Base-by-base conservation (phyloP, 2,797 vertebrate genomes). In the Todus mexicanus region DNA sequence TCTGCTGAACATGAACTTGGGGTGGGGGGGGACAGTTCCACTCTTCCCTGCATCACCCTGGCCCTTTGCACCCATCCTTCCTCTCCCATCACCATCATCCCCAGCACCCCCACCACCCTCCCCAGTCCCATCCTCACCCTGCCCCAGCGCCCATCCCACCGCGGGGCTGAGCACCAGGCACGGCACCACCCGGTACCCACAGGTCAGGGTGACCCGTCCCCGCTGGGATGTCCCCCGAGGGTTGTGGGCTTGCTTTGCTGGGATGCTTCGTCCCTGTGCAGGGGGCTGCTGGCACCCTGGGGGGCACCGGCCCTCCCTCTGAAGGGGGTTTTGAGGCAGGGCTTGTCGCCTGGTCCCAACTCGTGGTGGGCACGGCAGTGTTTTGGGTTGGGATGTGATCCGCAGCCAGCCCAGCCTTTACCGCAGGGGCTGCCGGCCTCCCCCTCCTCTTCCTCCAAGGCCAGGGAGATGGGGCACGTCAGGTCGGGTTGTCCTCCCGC, bases 1-100 rank as follows among this genome's bases (percentile, higher is more conserved):
- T 98, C 97, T 98, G 98, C 98, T 97, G 98, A 98, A 98, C 98
- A 98, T 98, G 98, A 98, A 98, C 98, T 98, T 97, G 98, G 96
- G 94, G 70, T 51, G 84, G 71, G 79, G 91, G 66, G 95, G 77
- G 83, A 82, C 21, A 45, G 60, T 81, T 76, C 87, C 80, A 60
- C 86, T 68, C 73, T 77, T 95, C 73, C 92, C 56, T 76, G 42
- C 74, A 59, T 92, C 91, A 42, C 84, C 89, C 80, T 68, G 51
- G 70, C 61, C 80, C 64, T 92, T 66, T 26, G 64, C 59, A 80
- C 89, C 84, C 79, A 60, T 59, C 45, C 66, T 6, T 85, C 40
- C 78, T 65, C 37, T 87, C 48, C 81, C 56, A 25, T 17, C 43
- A 4, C 51, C n/a, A 2, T 42, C 79, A 6, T 26, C 63, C 10